These are phyloP conservation scores for Porites divaricata DNA, from an alignment of 92 coral and sea anemone genomes.

Conservation along the genomic window DNA sequence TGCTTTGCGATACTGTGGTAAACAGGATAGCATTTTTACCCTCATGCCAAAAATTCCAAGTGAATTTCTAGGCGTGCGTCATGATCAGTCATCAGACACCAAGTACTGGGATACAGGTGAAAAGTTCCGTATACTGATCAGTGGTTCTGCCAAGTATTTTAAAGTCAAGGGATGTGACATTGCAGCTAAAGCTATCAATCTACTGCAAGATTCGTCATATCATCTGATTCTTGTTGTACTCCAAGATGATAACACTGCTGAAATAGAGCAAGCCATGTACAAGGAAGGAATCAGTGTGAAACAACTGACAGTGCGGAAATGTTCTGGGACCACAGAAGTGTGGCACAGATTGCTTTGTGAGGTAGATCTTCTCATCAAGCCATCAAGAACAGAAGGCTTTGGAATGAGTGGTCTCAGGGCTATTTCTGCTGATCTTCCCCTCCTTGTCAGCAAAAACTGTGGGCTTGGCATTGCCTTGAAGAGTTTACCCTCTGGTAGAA, in stretches of 20 bases:
- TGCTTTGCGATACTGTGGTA: constrained; percentile 20
- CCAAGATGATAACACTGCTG: background rate
- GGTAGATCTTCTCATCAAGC: constrained; percentile 38
- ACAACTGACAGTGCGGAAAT: constrained; percentile 11
- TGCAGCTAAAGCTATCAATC: constrained; percentile 38
- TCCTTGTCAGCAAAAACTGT: constrained; percentile 43
- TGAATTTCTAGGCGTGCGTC: constrained; percentile 17
- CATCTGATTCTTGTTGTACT: constrained; percentile 18
- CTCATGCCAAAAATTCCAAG: constrained; percentile 26
- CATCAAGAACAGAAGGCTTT: constrained; percentile 45
- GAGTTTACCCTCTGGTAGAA: constrained; percentile 7
- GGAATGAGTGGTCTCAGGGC: constrained; percentile 54
- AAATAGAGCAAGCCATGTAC: background rate
- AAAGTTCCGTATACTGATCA: constrained; percentile 32
- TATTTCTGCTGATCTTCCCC: constrained; percentile 40
- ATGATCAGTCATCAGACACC: background rate
- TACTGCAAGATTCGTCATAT: constrained; percentile 10
- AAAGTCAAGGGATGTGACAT: constrained; percentile 46
- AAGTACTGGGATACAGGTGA: background rate
- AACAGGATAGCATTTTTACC: constrained; percentile 6
- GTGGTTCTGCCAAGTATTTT: constrained; percentile 36
- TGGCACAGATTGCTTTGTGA: constrained; percentile 17
- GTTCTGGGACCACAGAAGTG: background rate
- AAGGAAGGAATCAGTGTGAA: background rate
- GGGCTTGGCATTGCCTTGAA: constrained; percentile 43